Evolutionary conservation across 1,140 invertebrate species (phyloP).

Genomic region (Caenorhabditis elegans): DNA sequence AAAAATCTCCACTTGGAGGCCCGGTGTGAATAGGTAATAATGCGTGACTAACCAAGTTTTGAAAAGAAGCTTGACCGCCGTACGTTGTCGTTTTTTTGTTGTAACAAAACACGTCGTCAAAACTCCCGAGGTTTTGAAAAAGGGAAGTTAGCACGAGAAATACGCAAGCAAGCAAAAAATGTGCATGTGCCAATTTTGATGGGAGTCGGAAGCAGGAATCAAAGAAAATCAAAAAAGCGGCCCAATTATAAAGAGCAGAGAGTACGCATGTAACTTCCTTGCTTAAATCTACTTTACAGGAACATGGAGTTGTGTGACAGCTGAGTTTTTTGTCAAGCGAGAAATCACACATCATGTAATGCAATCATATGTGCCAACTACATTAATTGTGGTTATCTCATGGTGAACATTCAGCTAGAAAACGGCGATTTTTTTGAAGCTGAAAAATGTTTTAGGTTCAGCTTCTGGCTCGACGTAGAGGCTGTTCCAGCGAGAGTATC

Average conservation of each 20-base stretch:
- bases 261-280: background rate
- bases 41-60: slow-evolving; percentile 23
- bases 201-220: slow-evolving; percentile 7
- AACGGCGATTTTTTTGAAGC: no score
- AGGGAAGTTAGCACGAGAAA: background rate
- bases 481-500: slow-evolving; percentile 79
- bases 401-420: slow-evolving; percentile 69
- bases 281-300: slow-evolving; percentile 65
- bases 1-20: background rate
- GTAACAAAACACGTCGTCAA: slow-evolving; percentile 17
- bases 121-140: background rate
- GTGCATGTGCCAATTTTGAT: background rate
- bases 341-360: slow-evolving; percentile 84
- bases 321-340: slow-evolving; percentile 81
- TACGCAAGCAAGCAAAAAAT: background rate
- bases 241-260: slow-evolving; percentile 24
- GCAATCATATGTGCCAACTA: slow-evolving; percentile 82
- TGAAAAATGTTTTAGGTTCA: slow-evolving; percentile 68
- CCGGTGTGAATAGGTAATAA: slow-evolving; percentile 23
- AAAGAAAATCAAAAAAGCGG: slow-evolving; percentile 25
- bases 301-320: slow-evolving; percentile 73
- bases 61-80: background rate
- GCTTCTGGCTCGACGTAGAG: slow-evolving; percentile 77
- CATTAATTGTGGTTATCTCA: slow-evolving; percentile 79
- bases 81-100: background rate